Base-by-base conservation (phyloP, 92 coral and sea anemone species). In the Palythoa grandiflora region DNA sequence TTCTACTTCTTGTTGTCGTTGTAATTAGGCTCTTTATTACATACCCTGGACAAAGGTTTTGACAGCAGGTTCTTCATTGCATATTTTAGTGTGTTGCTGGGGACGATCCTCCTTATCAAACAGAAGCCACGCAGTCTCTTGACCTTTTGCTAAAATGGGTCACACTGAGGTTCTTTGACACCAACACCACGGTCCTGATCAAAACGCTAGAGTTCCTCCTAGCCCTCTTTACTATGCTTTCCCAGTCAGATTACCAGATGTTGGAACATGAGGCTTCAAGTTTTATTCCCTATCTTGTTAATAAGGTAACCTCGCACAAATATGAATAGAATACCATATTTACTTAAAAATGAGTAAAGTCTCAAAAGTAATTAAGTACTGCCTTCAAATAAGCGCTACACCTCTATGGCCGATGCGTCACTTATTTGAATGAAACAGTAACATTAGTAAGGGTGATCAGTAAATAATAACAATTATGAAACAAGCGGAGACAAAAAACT, bases 151-250 rank as follows among this genome's bases (percentile, higher is more conserved):
- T 97, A 35, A 97, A 97, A 85, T 97, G 98, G 93, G 93, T 94
- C 50, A 97, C 99, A 0, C 79, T 97, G 63, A 74, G 99, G 80
- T 97, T 97, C 92, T 95, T 95, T 79, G 99, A 97, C 89, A 95
- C 99, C 79, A 97, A 97, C 87, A 97, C 99, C 36, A 97, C 98
- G 7, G 98, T 97, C 38, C 92, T 97, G 11, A 96, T 97, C 84
- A 97, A 97, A 85, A 93, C 97, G 51, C 91, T 97, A 80, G 99
- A 97, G 91, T 94, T 97, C 89, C 93, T 97, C 75, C 93, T 92
- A 71, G 92, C 95, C 5, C 88, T 93, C 37, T 95, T 97, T 47
- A 88, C 93, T 65, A 93, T 97, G 96, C 83, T 97, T 17, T 90
- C 95, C 0, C 95, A 91, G 80, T 85, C 95, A 17, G 94, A 94